A percentile compares a stretch with the other conserved stretches of the same genome.
Evolutionary conservation across 2,888 invertebrate species (phyloP).

Genomic region (Drosophila niveifrons): DNA sequence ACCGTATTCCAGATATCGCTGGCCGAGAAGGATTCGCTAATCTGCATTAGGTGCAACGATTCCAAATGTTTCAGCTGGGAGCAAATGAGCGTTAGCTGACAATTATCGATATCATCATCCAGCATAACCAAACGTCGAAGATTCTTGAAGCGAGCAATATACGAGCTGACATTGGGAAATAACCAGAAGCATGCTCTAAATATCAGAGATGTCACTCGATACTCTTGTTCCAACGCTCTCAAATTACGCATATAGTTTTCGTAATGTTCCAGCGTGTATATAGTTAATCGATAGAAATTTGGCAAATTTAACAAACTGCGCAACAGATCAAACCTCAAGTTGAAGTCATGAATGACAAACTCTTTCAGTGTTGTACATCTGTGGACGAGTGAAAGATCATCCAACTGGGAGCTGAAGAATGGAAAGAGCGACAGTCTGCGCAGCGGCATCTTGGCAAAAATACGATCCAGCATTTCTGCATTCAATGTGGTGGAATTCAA

Average conservation of each 20-base stretch:
- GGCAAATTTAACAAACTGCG: neutral
- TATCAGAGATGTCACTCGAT: neutral
- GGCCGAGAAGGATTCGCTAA: neutral
- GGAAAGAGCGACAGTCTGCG: conserved; percentile 6
- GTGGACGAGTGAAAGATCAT: conserved; percentile 5
- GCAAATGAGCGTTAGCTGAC: neutral
- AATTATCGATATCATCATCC: neutral
- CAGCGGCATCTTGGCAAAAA: conserved; percentile 7
- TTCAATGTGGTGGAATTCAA: neutral
- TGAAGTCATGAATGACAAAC: neutral
- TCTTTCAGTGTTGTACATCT: conserved; percentile 9
- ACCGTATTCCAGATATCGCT: conserved; percentile 3
- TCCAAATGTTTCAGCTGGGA: conserved; percentile 4
- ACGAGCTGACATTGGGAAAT: neutral
- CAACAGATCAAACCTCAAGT: neutral
- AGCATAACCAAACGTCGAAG: conserved; percentile 6
- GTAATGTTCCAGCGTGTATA: neutral
- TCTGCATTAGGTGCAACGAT: conserved; percentile 5
- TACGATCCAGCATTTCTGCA: neutral
- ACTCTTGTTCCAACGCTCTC: neutral
- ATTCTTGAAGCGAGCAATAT: conserved; percentile 3
- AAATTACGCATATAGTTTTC: neutral
- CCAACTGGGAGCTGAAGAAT: neutral
- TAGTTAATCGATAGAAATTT: conserved; percentile 4
- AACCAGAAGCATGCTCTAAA: neutral